phyloP scores from a whole-genome alignment of 2,888 invertebrate genomes.

The Scrobipalpa costella region DNA sequence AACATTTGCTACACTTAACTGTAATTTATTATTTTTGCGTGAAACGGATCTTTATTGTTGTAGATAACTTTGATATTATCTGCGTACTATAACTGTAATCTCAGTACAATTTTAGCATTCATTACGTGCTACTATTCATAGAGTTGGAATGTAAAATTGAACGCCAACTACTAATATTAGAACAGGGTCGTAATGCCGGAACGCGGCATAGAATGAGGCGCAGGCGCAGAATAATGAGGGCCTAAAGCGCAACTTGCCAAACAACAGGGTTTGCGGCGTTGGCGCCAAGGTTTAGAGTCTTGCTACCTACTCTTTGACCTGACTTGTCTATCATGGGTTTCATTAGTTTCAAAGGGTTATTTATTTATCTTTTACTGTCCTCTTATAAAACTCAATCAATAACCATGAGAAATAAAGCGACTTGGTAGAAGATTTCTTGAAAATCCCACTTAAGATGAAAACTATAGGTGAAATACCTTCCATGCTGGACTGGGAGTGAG shows the following conservation, averaged over 20 bases:
- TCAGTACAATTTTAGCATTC: not conserved
- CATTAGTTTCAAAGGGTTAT: not conserved
- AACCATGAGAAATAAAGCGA: too few species aligned
- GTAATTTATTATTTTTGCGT: not conserved
- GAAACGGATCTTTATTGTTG: not conserved
- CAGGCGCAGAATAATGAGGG: not conserved
- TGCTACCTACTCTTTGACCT: not conserved
- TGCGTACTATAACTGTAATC: not conserved
- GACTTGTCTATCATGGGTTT: not conserved
- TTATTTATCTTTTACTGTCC: not conserved
- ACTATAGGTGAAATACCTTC: not conserved
- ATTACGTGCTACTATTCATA: constrained; percentile 3
- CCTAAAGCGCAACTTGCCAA: not conserved
- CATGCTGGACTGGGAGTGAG: too few species aligned
- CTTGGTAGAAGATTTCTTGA: too few species aligned
- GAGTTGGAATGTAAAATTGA: constrained; percentile 10
- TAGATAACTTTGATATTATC: not conserved
- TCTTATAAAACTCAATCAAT: not conserved
- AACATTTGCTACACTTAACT: too few species aligned
- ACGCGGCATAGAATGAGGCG: not conserved
- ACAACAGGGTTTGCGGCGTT: not conserved
- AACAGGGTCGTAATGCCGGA: not conserved
- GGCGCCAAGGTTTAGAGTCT: not conserved
- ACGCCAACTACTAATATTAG: not conserved
- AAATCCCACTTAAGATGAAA: not conserved